Evolutionary conservation across 1,140 invertebrate species (phyloP), one percentile per base, ranked within the genome.

Genomic region (Polyergus mexicanus): DNA sequence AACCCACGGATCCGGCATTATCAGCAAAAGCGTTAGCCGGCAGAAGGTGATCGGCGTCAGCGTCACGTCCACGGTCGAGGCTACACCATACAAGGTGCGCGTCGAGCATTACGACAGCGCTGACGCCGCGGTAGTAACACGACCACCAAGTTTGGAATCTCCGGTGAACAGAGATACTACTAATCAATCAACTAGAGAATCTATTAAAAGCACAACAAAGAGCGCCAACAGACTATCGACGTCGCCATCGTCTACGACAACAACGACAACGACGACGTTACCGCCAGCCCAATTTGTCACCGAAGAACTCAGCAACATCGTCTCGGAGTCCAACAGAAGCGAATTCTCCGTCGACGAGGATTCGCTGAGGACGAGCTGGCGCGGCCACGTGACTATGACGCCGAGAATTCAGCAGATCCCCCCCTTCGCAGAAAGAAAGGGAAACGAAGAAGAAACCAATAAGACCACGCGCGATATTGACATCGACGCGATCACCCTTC

Each of bases 271-370:
- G 13, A 78, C 85, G 0, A 89, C 91, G 0, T 76, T 92, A 3
- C 80, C 89, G 1, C 71, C 89, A 0, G 93, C 91, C 0, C 88
- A 92, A 54, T 85, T 96, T 25, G 93, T 95, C 0, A 95, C 95
- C 0, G 95, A 96, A 85, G 95, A 96, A 44, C 90, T 94, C 1
- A 95, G 90, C 84, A 96, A 95, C 56, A 94, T 96, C 41, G 94
- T 96, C 0, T 95, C 96, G 0, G 95, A 96, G 74, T 94, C 95
- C 0, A 96, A 95, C 95, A 96, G 76, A 94, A 96, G 92, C 84
- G 95, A 96, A 69, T 96, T 96, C 83, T 95, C 93, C 13, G 95
- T 96, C 0, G 96, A 96, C 62, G 96, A 96, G 88, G 94, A 92
- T 1, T 92, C 94, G 25, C 95, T 95, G 0, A 95, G 93, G 56